A percentile compares a stretch with the other conserved stretches of the same genome.
phyloP scores from a whole-genome alignment of 2,113 vertebrate species.

The Bothrops jararaca region DNA sequence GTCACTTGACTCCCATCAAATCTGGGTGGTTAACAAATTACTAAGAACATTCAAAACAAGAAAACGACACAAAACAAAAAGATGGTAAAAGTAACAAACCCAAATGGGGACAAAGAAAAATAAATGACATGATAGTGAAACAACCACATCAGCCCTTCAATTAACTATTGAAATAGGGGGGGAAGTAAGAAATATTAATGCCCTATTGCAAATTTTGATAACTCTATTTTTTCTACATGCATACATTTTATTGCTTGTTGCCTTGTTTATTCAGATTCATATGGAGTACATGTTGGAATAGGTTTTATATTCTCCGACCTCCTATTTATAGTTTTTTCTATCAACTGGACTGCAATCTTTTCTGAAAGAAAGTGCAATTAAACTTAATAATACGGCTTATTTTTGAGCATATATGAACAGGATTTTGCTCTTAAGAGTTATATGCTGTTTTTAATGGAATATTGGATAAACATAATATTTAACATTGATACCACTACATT shows the following conservation, averaged over 20 bases:
- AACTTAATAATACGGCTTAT: background rate
- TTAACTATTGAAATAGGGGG: background rate
- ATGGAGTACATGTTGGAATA: background rate
- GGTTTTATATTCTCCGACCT: slow-evolving; percentile 7
- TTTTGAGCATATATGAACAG: background rate
- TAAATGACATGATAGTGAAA: background rate
- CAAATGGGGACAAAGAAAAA: background rate
- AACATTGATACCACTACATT: slow-evolving; percentile 5
- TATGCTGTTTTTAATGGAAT: background rate
- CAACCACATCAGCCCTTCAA: background rate
- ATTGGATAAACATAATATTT: background rate
- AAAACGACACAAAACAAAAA: background rate
- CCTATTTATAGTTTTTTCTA: background rate
- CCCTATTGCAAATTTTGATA: background rate
- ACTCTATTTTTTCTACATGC: background rate
- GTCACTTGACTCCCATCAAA: background rate
- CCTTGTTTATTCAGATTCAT: slow-evolving; percentile 27
- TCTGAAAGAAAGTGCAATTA: background rate
- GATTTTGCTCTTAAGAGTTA: background rate
- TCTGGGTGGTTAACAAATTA: background rate
- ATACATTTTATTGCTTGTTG: background rate
- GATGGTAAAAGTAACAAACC: background rate
- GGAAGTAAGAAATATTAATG: background rate
- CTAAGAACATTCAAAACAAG: background rate
- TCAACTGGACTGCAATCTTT: background rate